These are phyloP conservation scores for Argyresthia albistria DNA, from an alignment of 2,888 invertebrate genomes.

Conservation along the genomic window DNA sequence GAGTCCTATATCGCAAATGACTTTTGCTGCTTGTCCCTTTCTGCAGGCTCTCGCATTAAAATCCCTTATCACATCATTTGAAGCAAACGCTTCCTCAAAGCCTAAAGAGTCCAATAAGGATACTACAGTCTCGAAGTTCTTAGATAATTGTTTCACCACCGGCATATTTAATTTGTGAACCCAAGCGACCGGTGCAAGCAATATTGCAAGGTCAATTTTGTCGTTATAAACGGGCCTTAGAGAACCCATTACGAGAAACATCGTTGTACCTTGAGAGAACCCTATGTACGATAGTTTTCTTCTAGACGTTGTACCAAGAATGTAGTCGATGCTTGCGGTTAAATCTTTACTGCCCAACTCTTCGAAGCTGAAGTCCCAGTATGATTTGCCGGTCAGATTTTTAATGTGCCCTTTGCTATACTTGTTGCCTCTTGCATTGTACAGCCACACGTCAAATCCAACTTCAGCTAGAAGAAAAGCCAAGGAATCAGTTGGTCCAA, in stretches of 20 bases:
- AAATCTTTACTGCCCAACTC: constrained; percentile 54
- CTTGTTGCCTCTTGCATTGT: constrained; percentile 51
- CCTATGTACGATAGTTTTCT: constrained; percentile 45
- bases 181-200: constrained; percentile 52
- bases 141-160: constrained; percentile 30
- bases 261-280: constrained; percentile 55
- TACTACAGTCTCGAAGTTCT: constrained; percentile 23
- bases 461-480: constrained; percentile 40
- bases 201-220: constrained; percentile 44
- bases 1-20: constrained; percentile 33
- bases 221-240: constrained; percentile 42
- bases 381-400: constrained; percentile 28
- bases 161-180: constrained; percentile 33
- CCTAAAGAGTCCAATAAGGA: constrained; percentile 25
- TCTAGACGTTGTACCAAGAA: constrained; percentile 28
- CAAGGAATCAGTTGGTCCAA: constrained; percentile 40
- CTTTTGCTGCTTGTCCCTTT: constrained; percentile 21
- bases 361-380: constrained; percentile 55
- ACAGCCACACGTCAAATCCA: constrained; percentile 54
- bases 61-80: constrained; percentile 24
- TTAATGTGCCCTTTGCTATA: constrained; percentile 42
- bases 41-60: constrained; percentile 39
- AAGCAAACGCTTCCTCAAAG: constrained; percentile 39
- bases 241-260: constrained; percentile 50
- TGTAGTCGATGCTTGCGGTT: constrained; percentile 46